phyloP scores from a whole-genome alignment of 2,797 vertebrate species.

The Acipenser ruthenus region DNA sequence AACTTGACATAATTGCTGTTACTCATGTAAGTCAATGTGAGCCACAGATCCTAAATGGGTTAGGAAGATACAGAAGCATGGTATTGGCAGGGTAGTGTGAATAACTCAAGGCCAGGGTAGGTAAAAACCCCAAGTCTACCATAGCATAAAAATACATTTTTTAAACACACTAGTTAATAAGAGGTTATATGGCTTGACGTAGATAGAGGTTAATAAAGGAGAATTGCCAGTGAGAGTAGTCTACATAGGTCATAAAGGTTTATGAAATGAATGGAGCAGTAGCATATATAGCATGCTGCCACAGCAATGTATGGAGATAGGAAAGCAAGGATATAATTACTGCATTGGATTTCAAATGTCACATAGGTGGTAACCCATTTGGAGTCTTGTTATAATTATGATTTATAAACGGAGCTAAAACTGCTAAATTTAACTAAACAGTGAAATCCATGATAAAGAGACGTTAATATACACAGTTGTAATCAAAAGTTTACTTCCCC shows the following conservation, averaged over 20 bases:
- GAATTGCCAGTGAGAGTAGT: neutral
- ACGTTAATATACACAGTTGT: neutral
- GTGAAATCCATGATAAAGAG: neutral
- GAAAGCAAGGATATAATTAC: neutral
- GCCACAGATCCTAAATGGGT: too few relatives aligned
- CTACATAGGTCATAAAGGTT: neutral
- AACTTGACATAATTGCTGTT: too few relatives aligned
- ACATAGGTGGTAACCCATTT: neutral
- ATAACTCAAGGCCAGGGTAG: too few relatives aligned
- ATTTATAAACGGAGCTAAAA: neutral
- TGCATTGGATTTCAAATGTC: neutral
- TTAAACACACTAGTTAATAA: too few relatives aligned
- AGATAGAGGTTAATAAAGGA: neutral
- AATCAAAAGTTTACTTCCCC: too few relatives aligned
- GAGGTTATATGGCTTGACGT: too few relatives aligned
- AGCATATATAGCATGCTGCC: neutral
- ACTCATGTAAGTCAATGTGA: too few relatives aligned
- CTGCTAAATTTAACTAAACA: neutral
- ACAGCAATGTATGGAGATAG: neutral
- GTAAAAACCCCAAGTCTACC: too few relatives aligned
- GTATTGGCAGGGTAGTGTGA: too few relatives aligned
- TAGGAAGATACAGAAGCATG: too few relatives aligned
- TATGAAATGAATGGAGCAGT: neutral
- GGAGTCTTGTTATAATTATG: neutral
- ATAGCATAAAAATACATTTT: too few relatives aligned